Evolutionary conservation across 2,113 vertebrate species (phyloP), one percentile per base, ranked within the genome.

Genomic region (Onychorhynchus coronatus): DNA sequence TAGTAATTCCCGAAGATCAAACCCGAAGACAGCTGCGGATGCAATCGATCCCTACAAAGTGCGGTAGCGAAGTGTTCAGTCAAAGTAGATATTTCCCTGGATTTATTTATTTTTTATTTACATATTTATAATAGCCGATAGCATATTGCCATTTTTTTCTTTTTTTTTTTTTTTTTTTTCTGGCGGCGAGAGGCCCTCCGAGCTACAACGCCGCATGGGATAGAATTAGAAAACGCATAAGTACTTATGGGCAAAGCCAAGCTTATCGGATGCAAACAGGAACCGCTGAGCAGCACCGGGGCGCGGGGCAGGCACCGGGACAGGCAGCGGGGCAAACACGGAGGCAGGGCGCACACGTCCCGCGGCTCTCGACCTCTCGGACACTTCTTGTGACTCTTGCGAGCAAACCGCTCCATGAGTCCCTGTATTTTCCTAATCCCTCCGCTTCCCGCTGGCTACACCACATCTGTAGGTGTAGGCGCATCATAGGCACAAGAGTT

Each of bases 11-110:
- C 70, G 31, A 86, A 27, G 73, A 84, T 58, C 78, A 71, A 46
- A 91, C 50, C 22, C 22, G 22, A 80, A 44, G 73, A 52, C 55
- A 81, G 89, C 31, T 71, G 76, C 14, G 55, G 85, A 78, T 25
- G 42, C 72, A 47, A 89, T 89, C 80, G 73, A 89, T 91, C 70
- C 58, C 58, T 76, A 65, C 70, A 91, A 94, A 89, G 89, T 14
- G 46, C 6, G 20, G 44, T 89, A 44, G 73, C 25, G 11, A 81
- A 91, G 17, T 16, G 13, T 53, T 95, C 89, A 23, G 66, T 80
- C 67, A 65, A 89, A 91, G 58, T 9, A 91, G 61, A 53, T 71
- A 80, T 71, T 89, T 91, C 44, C 56, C 68, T 63, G 23, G 42
- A 78, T 18, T 84, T 73, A 39, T 62, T 78, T 52, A 2, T n/a